Evolutionary conservation across 1,140 invertebrate genomes (phyloP).

Genomic region (Drosophila erecta): DNA sequence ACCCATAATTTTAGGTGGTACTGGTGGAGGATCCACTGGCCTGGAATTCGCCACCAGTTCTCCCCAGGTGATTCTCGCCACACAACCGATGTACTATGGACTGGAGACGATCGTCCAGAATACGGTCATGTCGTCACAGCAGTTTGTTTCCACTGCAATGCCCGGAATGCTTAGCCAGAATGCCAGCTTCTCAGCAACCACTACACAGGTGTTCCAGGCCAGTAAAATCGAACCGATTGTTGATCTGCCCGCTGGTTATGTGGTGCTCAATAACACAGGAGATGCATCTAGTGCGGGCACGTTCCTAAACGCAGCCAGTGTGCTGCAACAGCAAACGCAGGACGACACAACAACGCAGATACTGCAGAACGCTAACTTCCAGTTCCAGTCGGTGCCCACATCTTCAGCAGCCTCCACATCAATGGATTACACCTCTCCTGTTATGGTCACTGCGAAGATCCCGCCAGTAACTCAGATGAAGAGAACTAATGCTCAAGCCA

Average conservation of each 20-base stretch:
- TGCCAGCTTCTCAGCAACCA: constrained; percentile 91
- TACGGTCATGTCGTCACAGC: constrained; percentile 93
- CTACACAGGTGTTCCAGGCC: constrained; percentile 90
- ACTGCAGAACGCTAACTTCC: constrained; percentile 64
- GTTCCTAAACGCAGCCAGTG: constrained; percentile 66
- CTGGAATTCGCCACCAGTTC: constrained; percentile 89
- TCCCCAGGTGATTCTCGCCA: constrained; percentile 89
- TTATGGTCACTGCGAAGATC: constrained; percentile 68
- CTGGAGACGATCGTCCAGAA: constrained; percentile 94
- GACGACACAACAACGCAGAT: constrained; percentile 60
- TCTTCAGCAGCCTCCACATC: constrained; percentile 19
- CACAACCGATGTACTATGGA: constrained; percentile 91
- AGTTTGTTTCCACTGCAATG: constrained; percentile 91
- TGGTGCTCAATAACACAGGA: constrained; percentile 88
- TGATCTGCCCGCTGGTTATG: constrained; percentile 89
- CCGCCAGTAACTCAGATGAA: constrained; percentile 72
- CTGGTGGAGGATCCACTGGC: constrained; percentile 38
- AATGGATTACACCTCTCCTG: constrained; percentile 51
- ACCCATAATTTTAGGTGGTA: constrained; percentile 63
- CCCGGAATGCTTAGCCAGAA: constrained; percentile 91
- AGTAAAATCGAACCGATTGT: constrained; percentile 92
- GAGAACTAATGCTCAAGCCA: constrained; percentile 31
- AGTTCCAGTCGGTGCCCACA: constrained; percentile 57
- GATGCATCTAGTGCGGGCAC: constrained; percentile 36
- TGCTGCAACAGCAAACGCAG: constrained; percentile 61